Conservation (phyloP, 2,888 invertebrate species). For the Argynnis bischoffii region DNA sequence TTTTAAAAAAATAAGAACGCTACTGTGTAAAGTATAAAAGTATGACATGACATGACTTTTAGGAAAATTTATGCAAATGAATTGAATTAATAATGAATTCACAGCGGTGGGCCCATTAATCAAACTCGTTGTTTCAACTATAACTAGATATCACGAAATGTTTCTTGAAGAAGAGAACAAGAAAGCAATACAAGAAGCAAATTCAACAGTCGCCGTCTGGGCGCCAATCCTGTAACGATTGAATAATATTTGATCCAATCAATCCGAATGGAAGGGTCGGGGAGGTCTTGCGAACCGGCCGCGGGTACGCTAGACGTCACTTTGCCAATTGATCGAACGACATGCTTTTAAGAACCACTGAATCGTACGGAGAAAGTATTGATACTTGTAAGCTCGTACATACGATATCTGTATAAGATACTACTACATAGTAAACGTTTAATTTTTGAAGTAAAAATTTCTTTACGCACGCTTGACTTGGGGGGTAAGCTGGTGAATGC, state of each 20-base stretch:
- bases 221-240: conserved; percentile 72
- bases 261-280: conserved; percentile 72
- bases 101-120: conserved; percentile 37
- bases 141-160: conserved; percentile 74
- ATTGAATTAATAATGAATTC: conserved; percentile 28
- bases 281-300: conserved; percentile 65
- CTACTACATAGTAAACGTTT: neutral
- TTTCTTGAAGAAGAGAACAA: neutral
- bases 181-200: conserved; percentile 44
- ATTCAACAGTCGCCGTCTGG: conserved; percentile 79
- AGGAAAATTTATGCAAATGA: conserved; percentile 25
- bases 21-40: neutral
- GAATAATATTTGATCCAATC: conserved; percentile 81
- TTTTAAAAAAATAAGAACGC: conserved; percentile 1
- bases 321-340: conserved; percentile 61
- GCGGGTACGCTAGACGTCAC: conserved; percentile 48
- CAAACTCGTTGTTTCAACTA: conserved; percentile 16
- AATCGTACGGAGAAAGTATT: conserved; percentile 46
- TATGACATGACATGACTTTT: conserved; percentile 5
- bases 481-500: too few species aligned
- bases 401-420: neutral
- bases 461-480: too few species aligned
- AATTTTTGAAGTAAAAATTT: too few species aligned
- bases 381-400: neutral
- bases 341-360: conserved; percentile 46